Conservation (phyloP, 2,797 vertebrate genomes). For the Oophaga sylvatica region DNA sequence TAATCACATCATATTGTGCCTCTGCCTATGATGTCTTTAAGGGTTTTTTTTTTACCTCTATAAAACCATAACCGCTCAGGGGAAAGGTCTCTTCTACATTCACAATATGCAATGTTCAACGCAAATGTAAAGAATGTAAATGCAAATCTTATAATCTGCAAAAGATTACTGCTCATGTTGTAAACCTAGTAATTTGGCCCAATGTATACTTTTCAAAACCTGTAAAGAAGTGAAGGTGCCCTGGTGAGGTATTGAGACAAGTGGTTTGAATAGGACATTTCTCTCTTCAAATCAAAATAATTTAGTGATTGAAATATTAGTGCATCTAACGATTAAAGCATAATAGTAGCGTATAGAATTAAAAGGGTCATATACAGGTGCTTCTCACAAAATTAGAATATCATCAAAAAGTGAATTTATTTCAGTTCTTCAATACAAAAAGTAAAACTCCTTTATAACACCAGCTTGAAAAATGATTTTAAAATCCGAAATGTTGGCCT, state of each 20-base stretch:
- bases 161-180: neutral
- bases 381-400: too few species aligned
- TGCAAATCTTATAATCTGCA: neutral
- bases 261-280: neutral
- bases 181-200: neutral
- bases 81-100: neutral
- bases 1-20: neutral
- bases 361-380: too few species aligned
- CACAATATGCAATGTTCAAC: neutral
- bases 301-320: neutral
- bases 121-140: neutral
- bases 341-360: neutral
- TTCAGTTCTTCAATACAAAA: too few species aligned
- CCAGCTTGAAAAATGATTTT: too few species aligned
- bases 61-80: neutral
- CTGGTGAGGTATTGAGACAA: neutral
- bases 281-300: neutral
- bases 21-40: neutral
- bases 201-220: neutral
- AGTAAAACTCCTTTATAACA: too few species aligned
- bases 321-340: neutral
- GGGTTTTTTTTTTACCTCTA: neutral
- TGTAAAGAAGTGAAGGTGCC: neutral
- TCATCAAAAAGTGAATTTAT: too few species aligned
- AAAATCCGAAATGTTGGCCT: too few species aligned